Conservation (phyloP, 2,888 invertebrate species). For the Sarcophaga carnaria region DNA sequence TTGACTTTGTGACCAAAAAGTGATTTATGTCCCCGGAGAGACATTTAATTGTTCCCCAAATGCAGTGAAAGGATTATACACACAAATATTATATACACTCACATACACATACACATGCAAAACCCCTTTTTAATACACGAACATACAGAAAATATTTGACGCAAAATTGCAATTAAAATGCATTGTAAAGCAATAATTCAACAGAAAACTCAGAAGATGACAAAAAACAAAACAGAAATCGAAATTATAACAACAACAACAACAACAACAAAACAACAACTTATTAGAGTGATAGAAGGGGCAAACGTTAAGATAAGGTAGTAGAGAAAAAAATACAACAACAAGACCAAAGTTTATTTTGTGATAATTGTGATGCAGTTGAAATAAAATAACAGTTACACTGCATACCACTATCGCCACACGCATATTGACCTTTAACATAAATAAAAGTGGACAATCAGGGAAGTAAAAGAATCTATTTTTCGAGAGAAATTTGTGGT, state of each 20-base stretch:
- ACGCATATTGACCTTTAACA: constrained; percentile 38
- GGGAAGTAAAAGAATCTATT: not conserved
- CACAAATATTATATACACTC: constrained; percentile 31
- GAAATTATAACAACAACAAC: constrained; percentile 6
- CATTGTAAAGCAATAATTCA: constrained; percentile 68
- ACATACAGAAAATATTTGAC: constrained; percentile 36
- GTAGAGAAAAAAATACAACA: not conserved
- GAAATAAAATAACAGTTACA: constrained; percentile 55
- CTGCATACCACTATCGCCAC: not conserved
- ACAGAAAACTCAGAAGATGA: constrained; percentile 18
- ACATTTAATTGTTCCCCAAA: constrained; percentile 68
- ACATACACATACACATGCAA: constrained; percentile 26
- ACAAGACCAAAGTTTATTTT: constrained; percentile 13
- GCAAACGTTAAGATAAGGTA: constrained; percentile 10
- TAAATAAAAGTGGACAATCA: not conserved
- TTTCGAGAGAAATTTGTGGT: not conserved
- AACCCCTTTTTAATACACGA: constrained; percentile 9
- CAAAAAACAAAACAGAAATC: not conserved
- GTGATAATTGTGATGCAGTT: constrained; percentile 63
- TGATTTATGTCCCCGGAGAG: constrained; percentile 69
- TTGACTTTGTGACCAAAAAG: constrained; percentile 66
- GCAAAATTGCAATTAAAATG: constrained; percentile 69
- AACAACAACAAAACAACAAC: constrained; percentile 45
- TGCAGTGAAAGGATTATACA: constrained; percentile 62
- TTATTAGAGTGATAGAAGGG: constrained; percentile 44